phyloP scores from a whole-genome alignment of 2,888 invertebrate species.

The Dascillus cervinus region DNA sequence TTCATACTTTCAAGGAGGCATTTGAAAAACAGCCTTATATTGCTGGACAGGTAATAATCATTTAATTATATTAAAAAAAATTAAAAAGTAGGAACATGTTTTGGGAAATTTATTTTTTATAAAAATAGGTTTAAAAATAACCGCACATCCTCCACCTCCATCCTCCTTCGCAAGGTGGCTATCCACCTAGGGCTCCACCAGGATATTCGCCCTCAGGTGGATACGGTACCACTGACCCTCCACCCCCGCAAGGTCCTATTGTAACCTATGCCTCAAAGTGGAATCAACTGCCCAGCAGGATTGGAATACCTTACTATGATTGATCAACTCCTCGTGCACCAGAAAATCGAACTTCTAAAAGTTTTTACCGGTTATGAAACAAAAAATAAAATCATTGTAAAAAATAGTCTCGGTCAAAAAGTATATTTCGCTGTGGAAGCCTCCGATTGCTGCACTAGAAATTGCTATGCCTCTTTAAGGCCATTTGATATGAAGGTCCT shows the following conservation, averaged over 20 bases:
- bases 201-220: neutral
- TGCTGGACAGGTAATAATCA: too few species aligned
- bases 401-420: conserved; percentile 71
- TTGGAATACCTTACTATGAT: conserved; percentile 85
- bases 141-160: too few species aligned
- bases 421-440: conserved; percentile 77
- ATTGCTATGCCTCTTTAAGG: conserved; percentile 72
- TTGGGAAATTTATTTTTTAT: too few species aligned
- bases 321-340: conserved; percentile 74
- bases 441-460: conserved; percentile 75
- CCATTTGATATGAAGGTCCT: conserved; percentile 83
- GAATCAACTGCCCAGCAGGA: too few species aligned
- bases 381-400: conserved; percentile 80
- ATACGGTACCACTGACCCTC: too few species aligned
- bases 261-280: conserved; percentile 69
- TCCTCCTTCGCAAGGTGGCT: neutral
- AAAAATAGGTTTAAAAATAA: too few species aligned
- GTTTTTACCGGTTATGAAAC: conserved; percentile 79
- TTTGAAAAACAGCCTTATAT: too few species aligned
- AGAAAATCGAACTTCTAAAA: conserved; percentile 71
- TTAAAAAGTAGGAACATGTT: too few species aligned
- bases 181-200: neutral
- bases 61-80: too few species aligned
- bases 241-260: conserved; percentile 68
- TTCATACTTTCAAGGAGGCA: too few species aligned